Evolutionary conservation across 2,797 vertebrate species (phyloP), one percentile per base, ranked within the genome.

Genomic region (Rhynchotus rufescens): DNA sequence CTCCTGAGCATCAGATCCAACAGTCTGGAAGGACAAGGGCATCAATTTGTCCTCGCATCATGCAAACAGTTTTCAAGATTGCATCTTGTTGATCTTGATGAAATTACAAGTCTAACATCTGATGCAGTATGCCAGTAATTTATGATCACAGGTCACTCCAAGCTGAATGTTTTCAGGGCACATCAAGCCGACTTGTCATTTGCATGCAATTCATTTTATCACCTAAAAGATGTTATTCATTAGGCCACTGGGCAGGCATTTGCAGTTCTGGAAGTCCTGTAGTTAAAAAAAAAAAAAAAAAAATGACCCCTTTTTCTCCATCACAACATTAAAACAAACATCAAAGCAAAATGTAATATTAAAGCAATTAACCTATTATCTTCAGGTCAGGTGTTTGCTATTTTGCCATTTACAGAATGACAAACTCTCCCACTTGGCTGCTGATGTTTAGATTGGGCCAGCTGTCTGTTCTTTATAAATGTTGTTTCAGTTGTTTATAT

Each of bases 21-120:
- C 93, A 93, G 95, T 95, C 97, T 97, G 96, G 91, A 93, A 97
- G 95, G 97, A 98, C 98, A 98, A 98, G 98, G 98, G 80, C 98
- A 98, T 97, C 96, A 97, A 96, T 98, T 97, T 16, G 95, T 98
- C 97, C 98, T 98, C 96, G 90, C 92, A 97, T 97, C 96, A 96
- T 93, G 96, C 95, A 97, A 98, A 97, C 96, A 94, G 96, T 98
- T 97, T 97, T 95, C 93, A 96, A 97, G 97, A 98, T 94, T 98
- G 95, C 96, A 97, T 98, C 97, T 97, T 98, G 97, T 98, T 98
- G 97, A 97, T 98, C 95, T 95, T 98, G 97, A 98, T 98, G 97
- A 98, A 98, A 98, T 98, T 98, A 98, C 96, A 96, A 96, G 96
- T 82, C 93, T 92, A 95, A 91, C 82, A 97, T 97, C 94, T 96